These are phyloP conservation scores for Acleris laterana DNA, from an alignment of 2,888 invertebrate genomes.

Conservation along the genomic window DNA sequence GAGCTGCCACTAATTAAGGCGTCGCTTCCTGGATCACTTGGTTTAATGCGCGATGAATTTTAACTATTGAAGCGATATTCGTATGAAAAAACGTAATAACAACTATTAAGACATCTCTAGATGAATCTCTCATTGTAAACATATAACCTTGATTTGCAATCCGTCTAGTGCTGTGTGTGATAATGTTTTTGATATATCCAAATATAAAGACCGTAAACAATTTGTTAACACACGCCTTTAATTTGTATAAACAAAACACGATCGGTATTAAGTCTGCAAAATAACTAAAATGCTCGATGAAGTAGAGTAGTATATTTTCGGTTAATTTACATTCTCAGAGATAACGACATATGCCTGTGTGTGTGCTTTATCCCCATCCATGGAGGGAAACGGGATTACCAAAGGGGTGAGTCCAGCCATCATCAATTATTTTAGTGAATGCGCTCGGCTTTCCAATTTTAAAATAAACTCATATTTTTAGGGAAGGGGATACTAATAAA, in stretches of 20 bases:
- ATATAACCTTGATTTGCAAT: no score
- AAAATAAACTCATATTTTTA: constrained; percentile 69
- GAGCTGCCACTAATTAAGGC: constrained; percentile 70
- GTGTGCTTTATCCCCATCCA: constrained; percentile 42
- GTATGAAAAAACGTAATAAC: constrained; percentile 1
- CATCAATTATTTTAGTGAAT: constrained; percentile 78
- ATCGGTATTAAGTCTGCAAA: no score
- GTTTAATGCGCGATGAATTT: constrained; percentile 25
- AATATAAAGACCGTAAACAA: no score
- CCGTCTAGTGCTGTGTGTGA: no score
- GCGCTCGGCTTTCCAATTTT: constrained; percentile 76
- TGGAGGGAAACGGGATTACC: constrained; percentile 61
- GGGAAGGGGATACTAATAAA: constrained; percentile 68
- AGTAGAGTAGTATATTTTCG: neutral
- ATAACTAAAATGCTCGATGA: no score
- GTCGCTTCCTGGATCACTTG: constrained; percentile 39
- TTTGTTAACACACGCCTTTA: no score
- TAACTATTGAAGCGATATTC: constrained; percentile 9
- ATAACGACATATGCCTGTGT: constrained; percentile 29
- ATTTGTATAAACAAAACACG: no score
- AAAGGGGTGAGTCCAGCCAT: constrained; percentile 70
- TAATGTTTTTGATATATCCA: no score
- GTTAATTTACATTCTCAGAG: constrained; percentile 44
- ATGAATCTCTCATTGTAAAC: no score
- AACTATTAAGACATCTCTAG: neutral